These are phyloP conservation scores for Lochmaea capreae DNA, from an alignment of 2,888 invertebrate species.

Conservation along the genomic window DNA sequence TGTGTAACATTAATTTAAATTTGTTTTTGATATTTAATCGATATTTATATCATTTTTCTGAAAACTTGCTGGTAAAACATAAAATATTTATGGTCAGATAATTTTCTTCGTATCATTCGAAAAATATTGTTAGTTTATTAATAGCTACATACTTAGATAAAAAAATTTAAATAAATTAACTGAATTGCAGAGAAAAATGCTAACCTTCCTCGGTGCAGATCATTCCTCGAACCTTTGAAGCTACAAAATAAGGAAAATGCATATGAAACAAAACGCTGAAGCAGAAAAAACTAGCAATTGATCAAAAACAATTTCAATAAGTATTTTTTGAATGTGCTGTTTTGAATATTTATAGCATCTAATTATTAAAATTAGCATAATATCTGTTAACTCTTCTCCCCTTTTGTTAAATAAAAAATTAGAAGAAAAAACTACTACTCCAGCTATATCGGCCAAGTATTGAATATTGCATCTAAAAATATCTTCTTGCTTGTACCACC, in stretches of 20 bases:
- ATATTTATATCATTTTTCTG: too few species aligned
- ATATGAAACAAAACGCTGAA: slow-evolving; percentile 41
- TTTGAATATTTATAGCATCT: neutral
- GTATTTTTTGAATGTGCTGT: neutral
- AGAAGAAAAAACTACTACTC: too few species aligned
- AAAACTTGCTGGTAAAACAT: too few species aligned
- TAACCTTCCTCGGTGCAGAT: slow-evolving; percentile 68
- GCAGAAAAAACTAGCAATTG: slow-evolving; percentile 27
- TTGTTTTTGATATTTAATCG: too few species aligned
- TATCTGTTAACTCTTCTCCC: too few species aligned
- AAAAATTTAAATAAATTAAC: slow-evolving; percentile 31
- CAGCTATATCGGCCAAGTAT: too few species aligned
- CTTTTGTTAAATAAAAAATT: too few species aligned
- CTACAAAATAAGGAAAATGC: slow-evolving; percentile 63
- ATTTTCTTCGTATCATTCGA: neutral
- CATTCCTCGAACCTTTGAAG: slow-evolving; percentile 74
- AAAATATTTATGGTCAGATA: neutral
- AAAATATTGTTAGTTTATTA: slow-evolving; percentile 41
- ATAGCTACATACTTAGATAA: slow-evolving; percentile 30
- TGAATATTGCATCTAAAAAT: too few species aligned
- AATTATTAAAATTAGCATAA: too few species aligned
- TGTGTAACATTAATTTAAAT: too few species aligned
- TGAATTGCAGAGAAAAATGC: slow-evolving; percentile 49
- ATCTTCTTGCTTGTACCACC: too few species aligned
- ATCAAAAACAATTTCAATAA: slow-evolving; percentile 4